Conservation (phyloP, 2,797 vertebrate species). For the Lagodon rhomboides region DNA sequence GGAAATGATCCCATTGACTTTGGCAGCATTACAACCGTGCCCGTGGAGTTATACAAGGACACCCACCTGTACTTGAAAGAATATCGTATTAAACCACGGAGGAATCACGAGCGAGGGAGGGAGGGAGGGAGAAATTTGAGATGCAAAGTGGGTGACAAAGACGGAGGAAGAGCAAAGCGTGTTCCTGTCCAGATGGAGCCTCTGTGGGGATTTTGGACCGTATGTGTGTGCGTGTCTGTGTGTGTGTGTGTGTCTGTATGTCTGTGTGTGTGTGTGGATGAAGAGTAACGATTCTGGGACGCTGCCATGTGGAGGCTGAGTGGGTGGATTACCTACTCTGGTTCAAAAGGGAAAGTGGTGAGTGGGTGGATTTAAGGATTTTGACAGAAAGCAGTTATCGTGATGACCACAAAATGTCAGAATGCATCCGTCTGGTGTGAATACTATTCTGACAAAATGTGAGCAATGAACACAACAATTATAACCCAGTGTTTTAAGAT, state of each 20-base stretch:
- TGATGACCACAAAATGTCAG: conserved; percentile 13
- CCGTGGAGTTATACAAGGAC: conserved; percentile 15
- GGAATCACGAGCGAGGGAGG: background rate
- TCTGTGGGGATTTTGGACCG: conserved; percentile 68
- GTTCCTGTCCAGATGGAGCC: conserved; percentile 83
- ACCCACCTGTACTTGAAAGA: conserved; percentile 29
- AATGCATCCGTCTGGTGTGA: conserved; percentile 1
- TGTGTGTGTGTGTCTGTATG: conserved; percentile 31
- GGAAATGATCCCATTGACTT: conserved; percentile 18
- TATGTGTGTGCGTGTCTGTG: conserved; percentile 19
- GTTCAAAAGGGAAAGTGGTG: conserved; percentile 56
- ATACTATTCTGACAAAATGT: background rate
- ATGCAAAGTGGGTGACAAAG: conserved; percentile 65
- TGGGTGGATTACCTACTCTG: conserved; percentile 62
- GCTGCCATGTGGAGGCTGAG: conserved; percentile 65
- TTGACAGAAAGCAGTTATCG: conserved; percentile 8
- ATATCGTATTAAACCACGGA: conserved; percentile 3
- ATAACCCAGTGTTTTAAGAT: background rate
- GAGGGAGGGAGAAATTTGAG: conserved; percentile 42
- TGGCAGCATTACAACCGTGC: conserved; percentile 7
- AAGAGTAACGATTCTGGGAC: conserved; percentile 42
- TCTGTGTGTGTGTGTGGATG: conserved; percentile 30
- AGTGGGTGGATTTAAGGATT: conserved; percentile 52
- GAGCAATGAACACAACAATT: background rate
- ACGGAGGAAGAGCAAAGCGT: conserved; percentile 61